These are phyloP conservation scores for Stegodyphus dumicola DNA, from an alignment of 1,140 invertebrate species.

Conservation along the genomic window DNA sequence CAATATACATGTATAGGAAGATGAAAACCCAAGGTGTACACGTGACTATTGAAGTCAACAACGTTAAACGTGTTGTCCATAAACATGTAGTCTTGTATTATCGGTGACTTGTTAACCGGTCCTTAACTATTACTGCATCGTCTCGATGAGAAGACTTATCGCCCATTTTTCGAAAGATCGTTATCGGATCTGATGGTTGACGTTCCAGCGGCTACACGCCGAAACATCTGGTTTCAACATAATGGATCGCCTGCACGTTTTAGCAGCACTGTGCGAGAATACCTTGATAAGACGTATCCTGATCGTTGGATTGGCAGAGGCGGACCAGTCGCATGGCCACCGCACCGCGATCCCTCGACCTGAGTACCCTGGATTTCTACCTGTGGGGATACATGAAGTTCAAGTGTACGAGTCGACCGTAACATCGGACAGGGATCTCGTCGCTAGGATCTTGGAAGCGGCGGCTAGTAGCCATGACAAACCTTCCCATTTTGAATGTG, in stretches of 20 bases:
- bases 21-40: constrained; percentile 45
- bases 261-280: neutral
- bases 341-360: neutral
- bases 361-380: neutral
- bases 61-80: constrained; percentile 14
- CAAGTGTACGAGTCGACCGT: neutral
- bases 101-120: constrained; percentile 30
- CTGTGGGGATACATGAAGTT: neutral
- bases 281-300: neutral
- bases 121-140: constrained; percentile 47
- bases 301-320: neutral
- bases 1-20: constrained; percentile 35
- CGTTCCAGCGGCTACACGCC: constrained; percentile 1
- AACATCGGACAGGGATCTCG: neutral
- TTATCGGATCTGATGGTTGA: constrained; percentile 14
- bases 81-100: constrained; percentile 7
- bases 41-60: constrained; percentile 7
- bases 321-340: neutral
- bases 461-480: neutral
- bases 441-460: neutral
- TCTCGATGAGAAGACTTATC: constrained; percentile 23
- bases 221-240: too few relatives aligned
- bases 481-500: neutral
- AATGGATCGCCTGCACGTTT: neutral
- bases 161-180: constrained; percentile 4